Conservation (phyloP, 2,113 vertebrate species). For the Orycteropus afer region DNA sequence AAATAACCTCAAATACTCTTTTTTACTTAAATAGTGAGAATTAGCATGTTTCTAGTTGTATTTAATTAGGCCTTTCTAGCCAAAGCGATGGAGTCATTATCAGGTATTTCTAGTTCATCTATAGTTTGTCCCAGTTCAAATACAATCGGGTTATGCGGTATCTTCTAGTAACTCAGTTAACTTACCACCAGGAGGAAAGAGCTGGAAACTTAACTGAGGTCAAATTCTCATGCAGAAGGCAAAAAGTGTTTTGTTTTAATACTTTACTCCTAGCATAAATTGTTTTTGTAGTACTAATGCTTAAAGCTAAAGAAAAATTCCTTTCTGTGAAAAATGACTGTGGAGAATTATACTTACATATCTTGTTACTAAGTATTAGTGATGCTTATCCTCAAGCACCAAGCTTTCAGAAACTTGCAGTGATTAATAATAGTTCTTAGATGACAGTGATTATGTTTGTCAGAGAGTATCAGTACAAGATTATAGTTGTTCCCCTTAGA, state of each 20-base stretch:
- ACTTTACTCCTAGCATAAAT: background rate
- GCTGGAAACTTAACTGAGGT: background rate
- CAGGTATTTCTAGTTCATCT: constrained; percentile 20
- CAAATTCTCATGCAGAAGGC: background rate
- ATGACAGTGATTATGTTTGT: background rate
- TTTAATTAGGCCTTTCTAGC: background rate
- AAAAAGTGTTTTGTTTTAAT: background rate
- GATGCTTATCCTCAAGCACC: background rate
- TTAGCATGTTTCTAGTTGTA: background rate
- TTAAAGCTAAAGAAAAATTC: constrained; percentile 27
- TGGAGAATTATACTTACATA: background rate
- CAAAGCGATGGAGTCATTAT: background rate
- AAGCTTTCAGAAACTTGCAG: background rate
- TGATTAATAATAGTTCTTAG: background rate
- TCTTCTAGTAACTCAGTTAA: background rate
- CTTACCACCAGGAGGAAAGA: background rate
- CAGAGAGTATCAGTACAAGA: background rate
- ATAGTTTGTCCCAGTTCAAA: background rate
- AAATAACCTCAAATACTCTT: background rate
- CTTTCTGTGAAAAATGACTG: background rate
- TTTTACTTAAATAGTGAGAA: background rate
- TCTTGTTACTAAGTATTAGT: background rate
- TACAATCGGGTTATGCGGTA: background rate
- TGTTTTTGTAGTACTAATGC: background rate
- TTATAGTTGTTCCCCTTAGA: background rate